Percentiles rank a stretch among this genome's conserved stretches.
These are phyloP conservation scores for Larimichthys crocea DNA, from an alignment of 2,113 vertebrate genomes.

Conservation along the genomic window DNA sequence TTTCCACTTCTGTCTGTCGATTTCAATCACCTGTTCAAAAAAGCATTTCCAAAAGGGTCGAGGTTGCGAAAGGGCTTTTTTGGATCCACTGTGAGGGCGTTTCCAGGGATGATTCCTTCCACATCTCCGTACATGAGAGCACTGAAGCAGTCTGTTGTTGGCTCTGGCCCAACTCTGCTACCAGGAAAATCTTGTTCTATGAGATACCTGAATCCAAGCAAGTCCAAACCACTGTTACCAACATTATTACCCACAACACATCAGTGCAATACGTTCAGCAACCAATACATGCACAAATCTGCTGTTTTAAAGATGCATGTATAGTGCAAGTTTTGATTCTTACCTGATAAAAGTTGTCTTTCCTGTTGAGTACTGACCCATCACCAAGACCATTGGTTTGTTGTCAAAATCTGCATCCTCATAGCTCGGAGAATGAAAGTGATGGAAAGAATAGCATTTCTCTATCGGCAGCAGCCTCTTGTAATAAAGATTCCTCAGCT, in stretches of 20 bases:
- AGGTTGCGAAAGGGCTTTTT: conserved; percentile 93
- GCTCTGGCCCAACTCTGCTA: conserved; percentile 90
- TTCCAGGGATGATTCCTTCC: conserved; percentile 87
- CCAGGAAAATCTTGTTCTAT: conserved; percentile 92
- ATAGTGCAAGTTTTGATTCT: background rate
- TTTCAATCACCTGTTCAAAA: conserved; percentile 89
- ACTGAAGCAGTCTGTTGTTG: conserved; percentile 92
- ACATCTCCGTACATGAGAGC: conserved; percentile 89
- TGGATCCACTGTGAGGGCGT: conserved; percentile 90
- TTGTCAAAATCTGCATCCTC: conserved; percentile 92
- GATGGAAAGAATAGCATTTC: conserved; percentile 88
- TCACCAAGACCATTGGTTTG: conserved; percentile 93
- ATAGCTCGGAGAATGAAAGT: conserved; percentile 89
- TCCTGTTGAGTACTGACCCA: conserved; percentile 92
- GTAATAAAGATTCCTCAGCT: conserved; percentile 88
- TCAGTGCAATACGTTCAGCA: background rate
- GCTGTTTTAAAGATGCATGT: background rate
- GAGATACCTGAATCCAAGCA: conserved; percentile 83
- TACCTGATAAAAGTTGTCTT: conserved; percentile 93
- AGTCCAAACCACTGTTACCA: background rate
- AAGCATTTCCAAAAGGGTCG: conserved; percentile 90
- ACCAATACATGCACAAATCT: background rate
- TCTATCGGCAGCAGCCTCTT: conserved; percentile 89
- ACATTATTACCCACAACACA: background rate
- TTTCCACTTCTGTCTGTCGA: background rate